A percentile compares a stretch with the other conserved stretches of the same genome.
phyloP scores from a whole-genome alignment of 1,140 invertebrate genomes.

The Drosophila lini region DNA sequence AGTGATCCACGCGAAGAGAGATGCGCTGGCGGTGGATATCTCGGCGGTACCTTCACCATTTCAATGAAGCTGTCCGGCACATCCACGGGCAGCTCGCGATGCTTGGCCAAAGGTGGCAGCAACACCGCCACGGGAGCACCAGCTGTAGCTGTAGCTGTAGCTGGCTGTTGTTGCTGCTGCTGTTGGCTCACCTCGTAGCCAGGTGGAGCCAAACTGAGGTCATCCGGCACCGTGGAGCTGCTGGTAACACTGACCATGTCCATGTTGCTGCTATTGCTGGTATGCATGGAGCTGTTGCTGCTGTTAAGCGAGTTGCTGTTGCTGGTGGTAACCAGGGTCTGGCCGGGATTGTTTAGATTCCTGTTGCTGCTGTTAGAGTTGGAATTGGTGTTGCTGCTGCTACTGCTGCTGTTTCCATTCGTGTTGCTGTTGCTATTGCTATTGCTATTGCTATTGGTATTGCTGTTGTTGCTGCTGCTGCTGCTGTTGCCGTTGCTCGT shows the following conservation, averaged over 20 bases:
- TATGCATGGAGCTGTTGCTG: slow-evolving; percentile 66
- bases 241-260: slow-evolving; percentile 35
- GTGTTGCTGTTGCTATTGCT: slow-evolving; percentile 18
- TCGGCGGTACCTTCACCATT: slow-evolving; percentile 89
- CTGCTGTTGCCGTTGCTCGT: slow-evolving; percentile 54
- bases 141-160: slow-evolving; percentile 15
- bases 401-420: slow-evolving; percentile 4
- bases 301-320: slow-evolving; percentile 62
- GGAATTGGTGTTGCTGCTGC: slow-evolving; percentile 15
- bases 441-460: slow-evolving; percentile 33
- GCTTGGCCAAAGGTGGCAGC: slow-evolving; percentile 67
- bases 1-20: slow-evolving; percentile 75
- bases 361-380: slow-evolving; percentile 21
- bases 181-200: slow-evolving; percentile 58
- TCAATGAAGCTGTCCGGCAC: slow-evolving; percentile 91
- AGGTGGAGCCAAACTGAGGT: slow-evolving; percentile 59
- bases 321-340: slow-evolving; percentile 25
- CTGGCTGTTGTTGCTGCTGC: slow-evolving; percentile 34
- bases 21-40: slow-evolving; percentile 87
- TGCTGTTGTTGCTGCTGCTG: slow-evolving; percentile 57
- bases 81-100: slow-evolving; percentile 90
- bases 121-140: slow-evolving; percentile 18
- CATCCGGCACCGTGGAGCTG: slow-evolving; percentile 60
- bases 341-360: slow-evolving; percentile 1
- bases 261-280: slow-evolving; percentile 51